Evolutionary conservation across 2,888 invertebrate genomes (phyloP), one percentile per base, ranked within the genome.

Genomic region (Lochmaea crataegi): DNA sequence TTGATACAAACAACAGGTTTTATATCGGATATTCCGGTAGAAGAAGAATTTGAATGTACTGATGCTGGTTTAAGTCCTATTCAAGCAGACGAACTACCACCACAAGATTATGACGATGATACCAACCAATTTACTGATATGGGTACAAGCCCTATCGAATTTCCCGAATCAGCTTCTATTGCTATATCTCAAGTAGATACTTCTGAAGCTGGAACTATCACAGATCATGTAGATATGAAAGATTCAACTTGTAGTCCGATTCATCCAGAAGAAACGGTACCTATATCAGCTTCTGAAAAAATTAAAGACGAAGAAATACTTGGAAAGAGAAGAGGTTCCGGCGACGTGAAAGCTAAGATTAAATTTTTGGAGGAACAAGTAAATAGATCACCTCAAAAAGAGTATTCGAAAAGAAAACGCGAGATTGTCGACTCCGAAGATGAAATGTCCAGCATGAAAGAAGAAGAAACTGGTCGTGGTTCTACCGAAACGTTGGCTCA

Each of bases 21-120:
- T 71, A 84, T 85, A 51, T 89, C 89, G 2, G 89, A 89, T 76
- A 87, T 86, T 2, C 81, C 79, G 38, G 76, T 73, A 14, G 86
- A 87, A 79, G 89, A 89, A 83, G 89, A 89, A 82, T 85, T 86
- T 63, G 89, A 90, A 82, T 82, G 89, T 45, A 89, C 89, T 2
- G 89, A 90, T 81, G 89, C 89, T 41, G 90, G 89, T 5, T 80
- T 90, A 65, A 89, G 89, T 81, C 89, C 90, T 2, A 89, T 90
- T 60, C 89, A 88, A 82, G 87, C 88, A 12, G 89, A 89, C 79
- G 89, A 89, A 78, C 78, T 86, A 14, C 84, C 84, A 14, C 84
- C 83, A 56, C 82, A 85, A 11, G 86, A 85, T 51, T 77, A 84
- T 12, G 83, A 85, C 45, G 82, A 86, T 66, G 86, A 87, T 71